phyloP scores from a whole-genome alignment of 2,113 vertebrate species.

The Phocoena sinus region DNA sequence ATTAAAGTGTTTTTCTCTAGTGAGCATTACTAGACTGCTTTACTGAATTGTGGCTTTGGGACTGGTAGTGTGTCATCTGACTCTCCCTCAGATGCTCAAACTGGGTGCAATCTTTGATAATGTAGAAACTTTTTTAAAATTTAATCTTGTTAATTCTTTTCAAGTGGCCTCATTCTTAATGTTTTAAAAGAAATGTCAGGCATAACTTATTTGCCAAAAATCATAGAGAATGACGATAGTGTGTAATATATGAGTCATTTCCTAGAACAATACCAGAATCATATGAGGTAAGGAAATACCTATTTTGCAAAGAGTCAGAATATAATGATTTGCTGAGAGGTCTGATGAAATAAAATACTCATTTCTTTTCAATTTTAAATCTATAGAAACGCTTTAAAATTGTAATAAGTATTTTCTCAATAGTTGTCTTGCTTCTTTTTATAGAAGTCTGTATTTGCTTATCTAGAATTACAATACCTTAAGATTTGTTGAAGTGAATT shows the following conservation, averaged over 20 bases:
- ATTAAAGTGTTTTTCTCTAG: not conserved
- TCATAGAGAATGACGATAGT: not conserved
- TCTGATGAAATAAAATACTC: not conserved
- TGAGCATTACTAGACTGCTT: not conserved
- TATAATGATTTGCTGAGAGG: not conserved
- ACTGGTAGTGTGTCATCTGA: not conserved
- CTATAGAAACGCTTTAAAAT: not conserved
- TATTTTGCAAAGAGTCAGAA: not conserved
- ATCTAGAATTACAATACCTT: not conserved
- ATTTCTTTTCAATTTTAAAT: constrained; percentile 15
- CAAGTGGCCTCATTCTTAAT: constrained; percentile 7
- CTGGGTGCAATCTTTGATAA: not conserved
- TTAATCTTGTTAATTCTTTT: not conserved
- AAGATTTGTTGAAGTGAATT: constrained; percentile 12
- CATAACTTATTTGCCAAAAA: constrained; percentile 1
- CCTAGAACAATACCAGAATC: not conserved
- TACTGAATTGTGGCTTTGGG: not conserved
- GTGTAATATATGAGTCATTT: constrained; percentile 17
- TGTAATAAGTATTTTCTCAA: not conserved
- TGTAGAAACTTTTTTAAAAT: not conserved
- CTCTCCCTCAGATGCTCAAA: not conserved
- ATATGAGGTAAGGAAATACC: not conserved
- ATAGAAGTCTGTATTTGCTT: not conserved
- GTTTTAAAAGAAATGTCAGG: constrained; percentile 9
- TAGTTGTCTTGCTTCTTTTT: not conserved